These are phyloP conservation scores for Diabrotica undecimpunctata DNA, from an alignment of 1,140 invertebrate species.

Conservation along the genomic window DNA sequence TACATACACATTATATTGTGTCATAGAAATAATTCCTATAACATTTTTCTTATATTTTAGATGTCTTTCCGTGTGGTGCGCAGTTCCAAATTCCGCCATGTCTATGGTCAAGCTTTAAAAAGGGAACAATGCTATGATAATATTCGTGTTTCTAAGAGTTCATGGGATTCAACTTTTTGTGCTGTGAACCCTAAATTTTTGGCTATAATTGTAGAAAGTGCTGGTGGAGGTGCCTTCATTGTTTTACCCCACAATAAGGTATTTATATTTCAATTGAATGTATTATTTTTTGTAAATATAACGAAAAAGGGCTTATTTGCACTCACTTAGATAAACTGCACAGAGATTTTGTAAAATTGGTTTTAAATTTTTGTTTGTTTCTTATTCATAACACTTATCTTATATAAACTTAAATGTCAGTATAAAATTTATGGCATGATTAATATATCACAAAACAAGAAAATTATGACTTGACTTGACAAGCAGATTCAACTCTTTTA, in stretches of 20 bases:
- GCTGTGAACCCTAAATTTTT: conserved; percentile 99
- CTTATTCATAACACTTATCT: no score
- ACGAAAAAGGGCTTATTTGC: no score
- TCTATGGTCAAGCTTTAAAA: conserved; percentile 95
- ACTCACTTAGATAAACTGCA: no score
- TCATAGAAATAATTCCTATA: background rate
- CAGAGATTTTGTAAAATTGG: no score
- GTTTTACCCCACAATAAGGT: conserved; percentile 96
- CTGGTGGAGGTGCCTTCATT: conserved; percentile 97
- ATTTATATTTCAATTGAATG: conserved; percentile 18
- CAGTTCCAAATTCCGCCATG: conserved; percentile 97
- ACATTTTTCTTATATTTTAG: conserved; percentile 39
- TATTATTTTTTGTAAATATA: no score
- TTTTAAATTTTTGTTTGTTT: no score
- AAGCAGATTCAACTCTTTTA: no score
- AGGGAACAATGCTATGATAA: conserved; percentile 99
- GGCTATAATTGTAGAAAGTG: conserved; percentile 97
- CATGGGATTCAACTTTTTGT: conserved; percentile 98
- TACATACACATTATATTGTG: background rate
- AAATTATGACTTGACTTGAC: no score
- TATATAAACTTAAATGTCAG: no score
- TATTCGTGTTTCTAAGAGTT: conserved; percentile 95
- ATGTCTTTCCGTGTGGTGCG: conserved; percentile 96
- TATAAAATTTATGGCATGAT: no score
- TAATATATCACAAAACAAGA: no score